Evolutionary conservation across 2,797 vertebrate genomes (phyloP).

Genomic region (Phalanger gymnotis): DNA sequence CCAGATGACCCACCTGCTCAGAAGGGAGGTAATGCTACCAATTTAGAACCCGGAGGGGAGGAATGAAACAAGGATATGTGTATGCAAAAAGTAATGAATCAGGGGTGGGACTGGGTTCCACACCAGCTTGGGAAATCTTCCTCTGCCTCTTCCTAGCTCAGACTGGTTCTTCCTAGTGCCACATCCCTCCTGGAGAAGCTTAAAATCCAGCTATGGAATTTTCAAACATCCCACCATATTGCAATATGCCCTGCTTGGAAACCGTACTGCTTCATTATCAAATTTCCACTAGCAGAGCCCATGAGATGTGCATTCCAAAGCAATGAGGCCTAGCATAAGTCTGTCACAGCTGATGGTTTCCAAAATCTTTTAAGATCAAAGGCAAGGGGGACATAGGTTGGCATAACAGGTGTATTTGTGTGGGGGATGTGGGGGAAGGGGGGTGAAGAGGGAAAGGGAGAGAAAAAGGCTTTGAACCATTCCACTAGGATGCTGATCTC

Average conservation of each 20-base stretch:
- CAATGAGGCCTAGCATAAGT: slow-evolving; percentile 36
- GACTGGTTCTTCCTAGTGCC: neutral
- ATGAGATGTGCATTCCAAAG: slow-evolving; percentile 70
- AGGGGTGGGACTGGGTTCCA: neutral
- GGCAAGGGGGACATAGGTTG: neutral
- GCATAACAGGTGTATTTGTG: slow-evolving; percentile 44
- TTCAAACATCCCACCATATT: slow-evolving; percentile 30
- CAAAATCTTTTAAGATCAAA: slow-evolving; percentile 65
- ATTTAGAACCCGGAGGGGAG: slow-evolving; percentile 10
- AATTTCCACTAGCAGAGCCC: slow-evolving; percentile 56
- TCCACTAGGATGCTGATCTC: neutral
- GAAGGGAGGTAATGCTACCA: neutral
- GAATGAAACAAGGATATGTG: neutral
- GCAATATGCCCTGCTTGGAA: slow-evolving; percentile 47
- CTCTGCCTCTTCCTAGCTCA: neutral
- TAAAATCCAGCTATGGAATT: neutral
- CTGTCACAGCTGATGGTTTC: slow-evolving; percentile 47
- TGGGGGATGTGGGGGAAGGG: neutral
- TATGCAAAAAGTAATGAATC: neutral
- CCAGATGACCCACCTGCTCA: slow-evolving; percentile 23
- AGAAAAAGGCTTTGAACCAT: neutral
- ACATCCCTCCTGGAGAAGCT: neutral
- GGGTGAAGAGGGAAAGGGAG: neutral
- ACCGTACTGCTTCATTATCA: slow-evolving; percentile 29
- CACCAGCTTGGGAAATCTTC: neutral